Percentiles rank a stretch among this genome's conserved stretches.
Conservation (phyloP, 2,888 invertebrate genomes). For the Zygothrica quintamaculata region DNA sequence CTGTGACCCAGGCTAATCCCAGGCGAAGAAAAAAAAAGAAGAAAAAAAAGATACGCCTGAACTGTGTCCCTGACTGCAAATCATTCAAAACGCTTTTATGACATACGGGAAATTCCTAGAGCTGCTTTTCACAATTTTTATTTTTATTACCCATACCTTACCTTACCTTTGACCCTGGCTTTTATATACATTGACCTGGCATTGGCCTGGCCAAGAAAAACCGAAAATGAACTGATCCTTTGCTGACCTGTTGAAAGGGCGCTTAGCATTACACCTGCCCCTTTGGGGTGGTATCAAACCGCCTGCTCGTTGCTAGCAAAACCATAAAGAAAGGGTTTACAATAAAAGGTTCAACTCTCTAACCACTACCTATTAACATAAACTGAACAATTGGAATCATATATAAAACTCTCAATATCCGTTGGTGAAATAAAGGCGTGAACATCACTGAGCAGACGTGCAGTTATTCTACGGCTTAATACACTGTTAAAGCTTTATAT, state of each 20-base stretch:
- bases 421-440: no score
- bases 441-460: no score
- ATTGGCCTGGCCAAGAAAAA: no score
- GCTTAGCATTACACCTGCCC: constrained; percentile 48
- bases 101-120: constrained; percentile 62
- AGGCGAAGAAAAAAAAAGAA: no score
- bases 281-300: background rate
- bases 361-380: constrained; percentile 21
- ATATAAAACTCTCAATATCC: background rate
- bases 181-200: no score
- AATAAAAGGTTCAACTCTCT: constrained; percentile 20
- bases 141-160: background rate
- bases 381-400: constrained; percentile 22
- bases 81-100: constrained; percentile 68
- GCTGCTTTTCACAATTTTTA: constrained; percentile 8
- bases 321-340: constrained; percentile 40
- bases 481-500: no score
- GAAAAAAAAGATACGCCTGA: no score
- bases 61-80: constrained; percentile 15
- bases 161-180: constrained; percentile 47
- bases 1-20: constrained; percentile 1
- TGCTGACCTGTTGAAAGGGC: constrained; percentile 9
- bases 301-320: background rate
- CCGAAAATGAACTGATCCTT: constrained; percentile 9
- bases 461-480: no score